Base-by-base conservation (phyloP, 2,113 vertebrate species). In the Eolophus roseicapilla region DNA sequence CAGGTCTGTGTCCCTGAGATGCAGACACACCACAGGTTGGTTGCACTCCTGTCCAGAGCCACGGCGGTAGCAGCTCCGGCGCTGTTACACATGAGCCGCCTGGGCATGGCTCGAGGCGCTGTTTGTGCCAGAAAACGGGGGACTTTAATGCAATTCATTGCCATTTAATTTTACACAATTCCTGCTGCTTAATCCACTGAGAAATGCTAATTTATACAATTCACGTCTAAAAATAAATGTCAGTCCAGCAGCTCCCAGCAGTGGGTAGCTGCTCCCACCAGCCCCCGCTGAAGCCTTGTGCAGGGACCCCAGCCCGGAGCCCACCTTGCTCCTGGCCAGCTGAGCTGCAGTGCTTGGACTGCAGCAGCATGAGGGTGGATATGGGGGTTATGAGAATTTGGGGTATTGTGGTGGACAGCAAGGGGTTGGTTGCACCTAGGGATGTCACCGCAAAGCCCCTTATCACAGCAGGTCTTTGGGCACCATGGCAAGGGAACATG, bases 131-230 rank as follows among this genome's bases (percentile, higher is more conserved):
- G 95, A 95, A 95, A 97, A 91, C 17, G 10, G 91, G 89, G 89
- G 89, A 97, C 95, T 97, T 95, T 88, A 97, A 97, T 96, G 94
- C 94, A 95, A 95, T 96, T 95, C 92, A 3, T 93, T 97, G 96
- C 95, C 95, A 97, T 95, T 97, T 97, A 96, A 96, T 97, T 97
- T 97, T 96, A 97, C 92, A 96, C 96, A 97, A 97, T 97, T 95
- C 95, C 94, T 82, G 94, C 96, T 95, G 96, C 94, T 95, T 95
- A 95, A 96, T 97, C 96, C 96, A 84, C 94, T 86, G 94, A 97
- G 94, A 95, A 97, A 97, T 96, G 96, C 94, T 97, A 96, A 97
- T 97, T 97, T 97, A 97, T 96, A 97, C 96, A 92, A 96, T 97
- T 96, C 95, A 95, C 86, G 78, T 95, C 96, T 96, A 95, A 97